Evolutionary conservation across 2,888 invertebrate species (phyloP).

Genomic region (Cactoblastis cactorum): DNA sequence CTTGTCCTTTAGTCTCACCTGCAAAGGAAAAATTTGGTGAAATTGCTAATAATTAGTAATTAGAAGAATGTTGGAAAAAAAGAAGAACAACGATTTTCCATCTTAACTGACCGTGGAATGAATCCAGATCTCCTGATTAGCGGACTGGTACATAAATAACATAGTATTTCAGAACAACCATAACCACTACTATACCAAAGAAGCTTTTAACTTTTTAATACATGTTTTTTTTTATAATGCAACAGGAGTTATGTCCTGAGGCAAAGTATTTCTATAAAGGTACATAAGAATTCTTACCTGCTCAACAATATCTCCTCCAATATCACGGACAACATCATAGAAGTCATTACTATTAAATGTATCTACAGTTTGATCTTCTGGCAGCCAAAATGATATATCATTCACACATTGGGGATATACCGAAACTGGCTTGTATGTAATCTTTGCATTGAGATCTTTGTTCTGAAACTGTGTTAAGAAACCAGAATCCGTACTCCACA

Average conservation of each 20-base stretch:
- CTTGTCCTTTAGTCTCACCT: slow-evolving; percentile 90
- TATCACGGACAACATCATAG: slow-evolving; percentile 92
- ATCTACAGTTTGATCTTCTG: slow-evolving; percentile 75
- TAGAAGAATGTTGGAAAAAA: too few relatives aligned
- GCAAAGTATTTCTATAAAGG: too few relatives aligned
- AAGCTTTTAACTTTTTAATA: too few relatives aligned
- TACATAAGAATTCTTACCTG: slow-evolving; percentile 77
- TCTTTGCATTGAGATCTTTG: slow-evolving; percentile 81
- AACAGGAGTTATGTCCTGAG: too few relatives aligned
- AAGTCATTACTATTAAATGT: slow-evolving; percentile 91
- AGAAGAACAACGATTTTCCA: too few relatives aligned
- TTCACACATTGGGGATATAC: slow-evolving; percentile 91
- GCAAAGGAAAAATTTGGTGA: too few relatives aligned
- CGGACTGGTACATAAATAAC: too few relatives aligned
- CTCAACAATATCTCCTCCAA: slow-evolving; percentile 96
- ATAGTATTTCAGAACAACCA: too few relatives aligned
- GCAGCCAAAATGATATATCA: slow-evolving; percentile 98
- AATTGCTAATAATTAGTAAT: slow-evolving; percentile 34
- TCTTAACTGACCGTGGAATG: too few relatives aligned
- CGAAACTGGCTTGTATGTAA: slow-evolving; percentile 91
- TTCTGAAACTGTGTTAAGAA: slow-evolving; percentile 94
- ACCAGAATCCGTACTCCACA: slow-evolving; percentile 97
- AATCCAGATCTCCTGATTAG: too few relatives aligned
- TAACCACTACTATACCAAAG: too few relatives aligned
- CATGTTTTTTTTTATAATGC: neutral